These are phyloP conservation scores for Sebastes ruberrimus DNA, from an alignment of 2,797 vertebrate species.

Conservation along the genomic window DNA sequence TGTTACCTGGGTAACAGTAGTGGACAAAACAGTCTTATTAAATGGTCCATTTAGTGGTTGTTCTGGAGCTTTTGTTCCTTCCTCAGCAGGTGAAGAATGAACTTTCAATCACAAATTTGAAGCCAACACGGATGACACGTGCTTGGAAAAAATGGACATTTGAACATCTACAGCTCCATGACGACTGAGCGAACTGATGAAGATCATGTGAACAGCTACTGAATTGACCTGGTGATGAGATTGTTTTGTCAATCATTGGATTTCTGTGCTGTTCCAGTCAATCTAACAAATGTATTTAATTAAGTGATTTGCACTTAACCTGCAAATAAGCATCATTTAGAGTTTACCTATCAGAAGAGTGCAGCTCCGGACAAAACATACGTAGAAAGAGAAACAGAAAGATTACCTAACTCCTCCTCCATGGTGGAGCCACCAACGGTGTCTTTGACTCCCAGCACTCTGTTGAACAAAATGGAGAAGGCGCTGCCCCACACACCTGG, in stretches of 20 bases:
- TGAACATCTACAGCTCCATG: not conserved
- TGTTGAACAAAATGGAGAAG: conserved; percentile 98
- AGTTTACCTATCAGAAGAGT: not conserved
- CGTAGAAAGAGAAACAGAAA: not conserved
- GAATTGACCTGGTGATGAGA: not conserved
- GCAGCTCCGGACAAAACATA: not conserved
- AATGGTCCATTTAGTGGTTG: not conserved
- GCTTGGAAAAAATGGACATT: not conserved
- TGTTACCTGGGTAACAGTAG: not conserved
- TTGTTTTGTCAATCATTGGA: not conserved
- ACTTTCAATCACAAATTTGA: not conserved
- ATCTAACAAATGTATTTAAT: not conserved
- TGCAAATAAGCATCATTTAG: not conserved
- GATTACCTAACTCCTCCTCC: conserved; percentile 97
- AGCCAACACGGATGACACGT: not conserved
- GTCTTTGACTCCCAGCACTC: conserved; percentile 93
- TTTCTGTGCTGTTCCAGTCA: not conserved
- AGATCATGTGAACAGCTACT: not conserved
- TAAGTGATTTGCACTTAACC: not conserved
- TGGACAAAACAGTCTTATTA: not conserved
- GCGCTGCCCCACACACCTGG: conserved; percentile 98
- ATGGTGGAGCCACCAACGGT: conserved; percentile 88
- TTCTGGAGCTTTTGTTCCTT: not conserved
- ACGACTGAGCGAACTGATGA: not conserved
- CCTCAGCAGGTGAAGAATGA: not conserved